Base-by-base conservation (phyloP, 1,140 invertebrate genomes). In the Sarcophaga bullata region DNA sequence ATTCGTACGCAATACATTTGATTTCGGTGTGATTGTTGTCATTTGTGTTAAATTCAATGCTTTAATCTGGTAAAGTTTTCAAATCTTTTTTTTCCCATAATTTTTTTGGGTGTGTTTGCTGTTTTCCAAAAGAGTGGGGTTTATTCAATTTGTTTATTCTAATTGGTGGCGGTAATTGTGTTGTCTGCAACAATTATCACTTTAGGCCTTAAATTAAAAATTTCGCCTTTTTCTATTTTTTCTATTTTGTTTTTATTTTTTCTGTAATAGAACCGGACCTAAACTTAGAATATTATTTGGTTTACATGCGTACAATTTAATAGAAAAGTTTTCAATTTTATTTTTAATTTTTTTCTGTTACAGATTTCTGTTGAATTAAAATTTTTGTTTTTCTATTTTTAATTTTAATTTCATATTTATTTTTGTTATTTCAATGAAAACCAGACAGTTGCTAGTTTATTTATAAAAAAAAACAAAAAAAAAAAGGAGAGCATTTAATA, bases 101-200 rank as follows among this genome's bases (percentile, higher is more conserved):
- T 6, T 62, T 62, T 68, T 78, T 50, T 78, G 75, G 75, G 75
- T 52, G 75, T 78, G 75, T 78, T 52, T 78, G 52, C 48, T 17
- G 17, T 19, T 72, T 49, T 78, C 50, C 48, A 25, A 78, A 78
- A 52, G 25, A 37, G 62, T 11, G 8, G 62, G 48, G 49, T 78
- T 78, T 48, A 78, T 52, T 78, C 75, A 78, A 78, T 78, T 78
- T 78, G 75, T 78, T 78, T 78, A 78, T 78, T 78, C 75, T 78
- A 78, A 78, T 78, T 78, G 75, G 48, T 50, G 11, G 75, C 49
- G 75, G 75, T 78, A 17, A 50, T 78, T 49, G n/a, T 52, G 48
- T 19, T 52, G 75, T 78, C 75, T 50, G 75, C 75, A 52, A 78
- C 75, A 78, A 78, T 78, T 78, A 78, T 78, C 75, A 78, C 48